Percentiles rank a stretch among this genome's conserved stretches.
phyloP scores from a whole-genome alignment of 1,140 invertebrate species.

The Lepidurus packardi region DNA sequence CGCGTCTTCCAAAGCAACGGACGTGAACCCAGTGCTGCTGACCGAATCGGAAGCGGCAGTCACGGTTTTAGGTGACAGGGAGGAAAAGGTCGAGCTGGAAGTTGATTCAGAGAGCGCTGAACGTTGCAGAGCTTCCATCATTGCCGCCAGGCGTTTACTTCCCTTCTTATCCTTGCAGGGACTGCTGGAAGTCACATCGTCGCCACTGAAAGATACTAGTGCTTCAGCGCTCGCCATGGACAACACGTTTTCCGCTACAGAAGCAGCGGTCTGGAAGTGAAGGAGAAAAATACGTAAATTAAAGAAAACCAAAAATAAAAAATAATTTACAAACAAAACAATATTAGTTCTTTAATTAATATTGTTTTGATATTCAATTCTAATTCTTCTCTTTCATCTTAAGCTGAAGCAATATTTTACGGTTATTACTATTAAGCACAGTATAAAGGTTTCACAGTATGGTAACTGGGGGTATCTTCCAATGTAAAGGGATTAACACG shows the following conservation, averaged over 20 bases:
- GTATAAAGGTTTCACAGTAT: too few species aligned
- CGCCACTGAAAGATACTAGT: conserved; percentile 46
- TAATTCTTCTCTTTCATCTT: too few species aligned
- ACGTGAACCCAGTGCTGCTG: background rate
- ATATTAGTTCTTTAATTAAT: too few species aligned
- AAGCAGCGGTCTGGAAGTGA: conserved; percentile 75
- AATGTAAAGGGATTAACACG: too few species aligned
- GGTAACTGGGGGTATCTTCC: too few species aligned
- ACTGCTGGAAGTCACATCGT: conserved; percentile 28
- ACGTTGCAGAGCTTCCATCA: conserved; percentile 36
- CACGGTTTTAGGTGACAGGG: background rate
- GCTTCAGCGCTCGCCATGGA: conserved; percentile 74
- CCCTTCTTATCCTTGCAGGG: conserved; percentile 37
- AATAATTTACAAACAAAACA: background rate
- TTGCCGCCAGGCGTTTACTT: conserved; percentile 30
- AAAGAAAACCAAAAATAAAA: background rate
- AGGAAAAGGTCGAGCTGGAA: conserved; percentile 31
- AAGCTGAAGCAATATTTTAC: too few species aligned
- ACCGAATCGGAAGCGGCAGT: background rate
- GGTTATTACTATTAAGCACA: too few species aligned
- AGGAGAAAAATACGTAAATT: conserved; percentile 31
- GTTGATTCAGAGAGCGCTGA: conserved; percentile 37
- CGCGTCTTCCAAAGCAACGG: conserved; percentile 2
- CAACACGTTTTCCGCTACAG: conserved; percentile 78
- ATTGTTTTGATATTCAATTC: too few species aligned